Conservation (phyloP, 2,797 vertebrate genomes). For the Falco cherrug region DNA sequence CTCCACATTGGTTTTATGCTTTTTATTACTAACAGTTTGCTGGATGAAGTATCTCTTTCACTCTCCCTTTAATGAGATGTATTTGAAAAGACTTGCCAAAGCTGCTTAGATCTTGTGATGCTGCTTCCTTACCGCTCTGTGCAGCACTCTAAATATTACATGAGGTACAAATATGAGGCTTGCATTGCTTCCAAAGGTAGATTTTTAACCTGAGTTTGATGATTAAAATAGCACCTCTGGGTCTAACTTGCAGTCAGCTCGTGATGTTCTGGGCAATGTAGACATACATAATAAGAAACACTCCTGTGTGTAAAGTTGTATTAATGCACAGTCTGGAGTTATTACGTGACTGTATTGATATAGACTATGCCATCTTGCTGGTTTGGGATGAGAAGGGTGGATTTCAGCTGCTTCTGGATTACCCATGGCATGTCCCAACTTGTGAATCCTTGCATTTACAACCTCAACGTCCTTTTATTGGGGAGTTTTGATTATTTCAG, state of each 20-base stretch:
- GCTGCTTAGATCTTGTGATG: not conserved
- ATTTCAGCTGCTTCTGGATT: not conserved
- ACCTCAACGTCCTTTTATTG: not conserved
- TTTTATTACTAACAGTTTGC: conserved; percentile 23
- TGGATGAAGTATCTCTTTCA: not conserved
- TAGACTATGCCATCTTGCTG: not conserved
- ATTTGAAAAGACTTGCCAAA: not conserved
- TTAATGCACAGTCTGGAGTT: not conserved
- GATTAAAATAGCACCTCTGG: not conserved
- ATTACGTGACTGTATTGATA: not conserved
- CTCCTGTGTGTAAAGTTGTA: not conserved
- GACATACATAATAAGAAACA: not conserved
- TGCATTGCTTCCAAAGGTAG: not conserved
- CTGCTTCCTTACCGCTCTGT: not conserved
- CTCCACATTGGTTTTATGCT: not conserved
- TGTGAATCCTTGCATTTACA: not conserved
- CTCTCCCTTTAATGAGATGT: not conserved
- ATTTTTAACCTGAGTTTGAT: not conserved
- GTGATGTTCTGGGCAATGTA: not conserved
- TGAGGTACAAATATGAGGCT: not conserved
- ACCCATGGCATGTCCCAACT: not conserved
- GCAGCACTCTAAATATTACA: not conserved
- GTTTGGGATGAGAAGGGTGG: not conserved
- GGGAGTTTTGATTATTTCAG: not conserved
- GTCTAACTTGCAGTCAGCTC: not conserved